phyloP scores from a whole-genome alignment of 2,113 vertebrate genomes.

The Machaerirhynchus nigripectus region DNA sequence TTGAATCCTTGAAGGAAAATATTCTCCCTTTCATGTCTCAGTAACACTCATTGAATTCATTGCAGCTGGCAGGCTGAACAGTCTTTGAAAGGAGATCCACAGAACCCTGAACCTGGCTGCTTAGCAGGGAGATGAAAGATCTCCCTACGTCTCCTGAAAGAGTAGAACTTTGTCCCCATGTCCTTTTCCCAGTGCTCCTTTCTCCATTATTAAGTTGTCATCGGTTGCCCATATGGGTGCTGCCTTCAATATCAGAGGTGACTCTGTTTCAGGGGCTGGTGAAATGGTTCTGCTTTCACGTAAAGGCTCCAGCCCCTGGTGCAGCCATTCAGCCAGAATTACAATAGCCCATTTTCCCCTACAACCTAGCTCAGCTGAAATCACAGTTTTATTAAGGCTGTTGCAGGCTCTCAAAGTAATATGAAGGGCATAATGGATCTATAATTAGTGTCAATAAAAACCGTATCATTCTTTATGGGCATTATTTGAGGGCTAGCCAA shows the following conservation, averaged over 20 bases:
- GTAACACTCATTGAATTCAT: neutral
- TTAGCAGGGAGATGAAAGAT: conserved; percentile 22
- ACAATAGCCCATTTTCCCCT: neutral
- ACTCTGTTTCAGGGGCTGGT: neutral
- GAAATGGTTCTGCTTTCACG: neutral
- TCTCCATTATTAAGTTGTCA: conserved; percentile 21
- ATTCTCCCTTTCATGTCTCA: neutral
- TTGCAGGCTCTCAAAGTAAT: neutral
- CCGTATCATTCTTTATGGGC: neutral
- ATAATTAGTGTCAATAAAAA: conserved; percentile 21
- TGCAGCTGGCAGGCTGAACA: neutral
- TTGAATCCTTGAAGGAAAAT: neutral
- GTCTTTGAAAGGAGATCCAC: conserved; percentile 31
- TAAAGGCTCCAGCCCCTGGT: neutral
- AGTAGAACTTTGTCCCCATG: neutral
- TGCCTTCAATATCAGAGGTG: neutral
- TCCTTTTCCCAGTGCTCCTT: neutral
- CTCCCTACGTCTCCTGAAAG: neutral
- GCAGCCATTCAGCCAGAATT: neutral
- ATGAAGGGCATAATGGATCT: neutral
- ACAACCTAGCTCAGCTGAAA: neutral
- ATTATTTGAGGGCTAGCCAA: neutral
- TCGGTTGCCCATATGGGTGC: neutral
- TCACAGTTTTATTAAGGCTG: neutral
- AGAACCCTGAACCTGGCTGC: neutral